Conservation (phyloP, 2,797 vertebrate genomes). For the Pangasius macronema region DNA sequence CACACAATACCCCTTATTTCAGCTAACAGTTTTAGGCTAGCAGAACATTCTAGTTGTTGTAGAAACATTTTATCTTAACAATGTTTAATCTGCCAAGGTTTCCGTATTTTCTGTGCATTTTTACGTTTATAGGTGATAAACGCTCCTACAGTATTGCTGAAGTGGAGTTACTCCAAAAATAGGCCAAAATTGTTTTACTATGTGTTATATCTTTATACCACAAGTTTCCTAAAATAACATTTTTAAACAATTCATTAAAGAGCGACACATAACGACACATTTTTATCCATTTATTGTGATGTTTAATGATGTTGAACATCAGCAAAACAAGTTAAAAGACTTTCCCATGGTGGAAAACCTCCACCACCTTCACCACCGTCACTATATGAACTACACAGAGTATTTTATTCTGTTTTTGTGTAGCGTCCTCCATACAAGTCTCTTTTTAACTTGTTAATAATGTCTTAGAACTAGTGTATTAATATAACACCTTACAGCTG, state of each 20-base stretch:
- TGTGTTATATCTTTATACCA: background rate
- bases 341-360: background rate
- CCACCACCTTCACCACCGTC: background rate
- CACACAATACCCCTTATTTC: background rate
- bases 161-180: background rate
- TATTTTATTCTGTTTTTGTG: background rate
- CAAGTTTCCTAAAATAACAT: background rate
- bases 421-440: background rate
- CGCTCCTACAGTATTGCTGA: background rate
- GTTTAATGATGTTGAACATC: background rate
- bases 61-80: background rate
- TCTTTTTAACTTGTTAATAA: background rate
- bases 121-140: background rate
- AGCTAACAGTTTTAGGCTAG: background rate
- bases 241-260: background rate
- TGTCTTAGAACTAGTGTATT: background rate
- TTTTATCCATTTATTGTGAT: background rate
- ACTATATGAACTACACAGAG: background rate
- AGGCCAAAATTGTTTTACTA: background rate
- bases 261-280: background rate
- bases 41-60: background rate
- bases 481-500: background rate
- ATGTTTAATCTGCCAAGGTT: background rate
- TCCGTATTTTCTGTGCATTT: background rate
- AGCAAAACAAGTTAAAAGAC: background rate